These are phyloP conservation scores for Drosophila funebris DNA, from an alignment of 1,140 invertebrate genomes.

Conservation along the genomic window DNA sequence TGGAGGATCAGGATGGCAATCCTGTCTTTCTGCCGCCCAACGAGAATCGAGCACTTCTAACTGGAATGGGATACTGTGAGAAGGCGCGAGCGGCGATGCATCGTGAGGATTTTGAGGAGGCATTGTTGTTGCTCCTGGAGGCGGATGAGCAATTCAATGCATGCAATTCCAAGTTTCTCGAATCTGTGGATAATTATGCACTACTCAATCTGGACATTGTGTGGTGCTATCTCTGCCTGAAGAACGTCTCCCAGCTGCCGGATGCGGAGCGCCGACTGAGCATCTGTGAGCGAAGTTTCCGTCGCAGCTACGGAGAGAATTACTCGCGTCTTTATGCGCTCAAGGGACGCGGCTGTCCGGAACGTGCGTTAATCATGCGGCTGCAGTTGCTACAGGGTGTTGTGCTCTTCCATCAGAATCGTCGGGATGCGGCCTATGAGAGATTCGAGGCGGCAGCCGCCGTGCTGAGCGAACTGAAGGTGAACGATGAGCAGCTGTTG, in stretches of 20 bases:
- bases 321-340: slow-evolving; percentile 88
- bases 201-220: slow-evolving; percentile 92
- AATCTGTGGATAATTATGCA: slow-evolving; percentile 91
- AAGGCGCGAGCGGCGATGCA: slow-evolving; percentile 89
- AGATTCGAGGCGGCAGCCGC: slow-evolving; percentile 86
- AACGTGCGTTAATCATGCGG: slow-evolving; percentile 89
- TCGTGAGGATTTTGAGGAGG: slow-evolving; percentile 87
- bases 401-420: slow-evolving; percentile 90
- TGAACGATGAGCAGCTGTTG: slow-evolving; percentile 85
- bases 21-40: slow-evolving; percentile 87
- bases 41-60: slow-evolving; percentile 88
- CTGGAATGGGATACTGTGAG: slow-evolving; percentile 91
- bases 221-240: slow-evolving; percentile 92
- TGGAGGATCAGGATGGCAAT: slow-evolving; percentile 91
- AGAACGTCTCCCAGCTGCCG: slow-evolving; percentile 88
- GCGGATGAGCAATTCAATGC: slow-evolving; percentile 89
- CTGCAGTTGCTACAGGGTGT: slow-evolving; percentile 91
- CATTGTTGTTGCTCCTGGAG: slow-evolving; percentile 89
- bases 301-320: slow-evolving; percentile 88
- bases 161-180: slow-evolving; percentile 88
- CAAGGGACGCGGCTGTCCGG: slow-evolving; percentile 88
- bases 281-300: slow-evolving; percentile 88
- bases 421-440: slow-evolving; percentile 85
- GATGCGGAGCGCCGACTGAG: slow-evolving; percentile 88
- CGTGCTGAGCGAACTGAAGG: slow-evolving; percentile 87